Conservation (phyloP, 2,888 invertebrate genomes). For the Stenchaetothrips biformis region DNA sequence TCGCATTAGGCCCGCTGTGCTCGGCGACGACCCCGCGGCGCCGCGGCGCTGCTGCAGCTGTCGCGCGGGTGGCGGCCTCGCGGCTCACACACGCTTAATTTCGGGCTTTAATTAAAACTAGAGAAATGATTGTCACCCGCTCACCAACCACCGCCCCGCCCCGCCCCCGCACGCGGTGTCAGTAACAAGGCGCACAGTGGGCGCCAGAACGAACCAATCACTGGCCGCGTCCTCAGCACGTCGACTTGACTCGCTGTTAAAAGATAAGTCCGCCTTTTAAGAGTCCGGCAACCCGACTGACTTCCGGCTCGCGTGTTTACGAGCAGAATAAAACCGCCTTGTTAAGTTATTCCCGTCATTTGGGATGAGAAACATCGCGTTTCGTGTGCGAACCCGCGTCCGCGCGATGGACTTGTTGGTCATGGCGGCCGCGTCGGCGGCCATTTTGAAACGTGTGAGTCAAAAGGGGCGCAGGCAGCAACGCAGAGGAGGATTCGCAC, state of each 20-base stretch:
- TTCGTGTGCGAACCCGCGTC: too few relatives aligned
- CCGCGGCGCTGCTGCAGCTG: background rate
- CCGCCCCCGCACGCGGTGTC: too few relatives aligned
- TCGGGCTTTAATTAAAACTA: background rate
- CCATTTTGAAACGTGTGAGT: too few relatives aligned
- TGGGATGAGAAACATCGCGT: background rate
- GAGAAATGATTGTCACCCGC: too few relatives aligned
- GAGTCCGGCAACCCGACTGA: background rate
- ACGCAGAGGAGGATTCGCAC: too few relatives aligned
- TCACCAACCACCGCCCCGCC: too few relatives aligned
- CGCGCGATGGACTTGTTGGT: too few relatives aligned
- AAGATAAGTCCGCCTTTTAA: background rate
- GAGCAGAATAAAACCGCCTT: background rate
- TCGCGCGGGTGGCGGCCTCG: background rate
- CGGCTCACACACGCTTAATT: background rate
- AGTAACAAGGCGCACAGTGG: too few relatives aligned
- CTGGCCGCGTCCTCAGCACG: background rate
- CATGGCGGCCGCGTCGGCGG: too few relatives aligned
- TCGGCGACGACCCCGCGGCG: background rate
- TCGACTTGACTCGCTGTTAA: too few relatives aligned
- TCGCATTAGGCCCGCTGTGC: background rate
- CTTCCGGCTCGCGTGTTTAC: background rate
- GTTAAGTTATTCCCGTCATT: background rate
- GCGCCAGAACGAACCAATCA: background rate
- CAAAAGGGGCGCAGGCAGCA: too few relatives aligned